Conservation (phyloP, 2,113 vertebrate species). For the Platichthys flesus region DNA sequence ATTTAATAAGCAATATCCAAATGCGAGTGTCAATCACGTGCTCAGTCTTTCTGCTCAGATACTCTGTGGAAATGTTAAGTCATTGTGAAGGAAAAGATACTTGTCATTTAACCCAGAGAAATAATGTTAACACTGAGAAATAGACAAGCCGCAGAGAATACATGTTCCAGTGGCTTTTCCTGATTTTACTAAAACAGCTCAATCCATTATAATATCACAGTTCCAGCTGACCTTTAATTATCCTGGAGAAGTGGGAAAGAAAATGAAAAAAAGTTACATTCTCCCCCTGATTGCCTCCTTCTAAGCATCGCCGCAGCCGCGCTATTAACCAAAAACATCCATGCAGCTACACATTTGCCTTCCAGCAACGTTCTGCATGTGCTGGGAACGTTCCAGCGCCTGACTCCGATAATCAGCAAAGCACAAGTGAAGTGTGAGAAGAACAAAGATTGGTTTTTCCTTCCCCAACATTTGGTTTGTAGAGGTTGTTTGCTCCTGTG, state of each 20-base stretch:
- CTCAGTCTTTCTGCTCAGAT: conserved; percentile 11
- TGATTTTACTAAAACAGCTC: conserved; percentile 25
- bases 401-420: neutral
- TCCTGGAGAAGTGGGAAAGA: neutral
- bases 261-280: neutral
- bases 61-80: conserved; percentile 31
- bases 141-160: neutral
- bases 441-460: neutral
- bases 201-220: neutral
- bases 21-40: conserved; percentile 1
- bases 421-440: neutral
- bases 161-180: neutral
- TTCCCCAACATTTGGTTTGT: too few relatives aligned
- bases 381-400: neutral
- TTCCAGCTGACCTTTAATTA: conserved; percentile 5
- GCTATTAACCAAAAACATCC: neutral
- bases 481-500: too few relatives aligned
- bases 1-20: conserved; percentile 1
- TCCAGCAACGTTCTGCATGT: neutral
- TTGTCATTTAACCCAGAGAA: conserved; percentile 19
- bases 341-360: neutral
- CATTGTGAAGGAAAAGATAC: conserved; percentile 12
- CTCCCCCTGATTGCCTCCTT: neutral
- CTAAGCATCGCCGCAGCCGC: neutral
- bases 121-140: conserved; percentile 27